Percentiles rank a stretch among this genome's conserved stretches.
Evolutionary conservation across 2,797 vertebrate species (phyloP).

Genomic region (Xyrichtys novacula): DNA sequence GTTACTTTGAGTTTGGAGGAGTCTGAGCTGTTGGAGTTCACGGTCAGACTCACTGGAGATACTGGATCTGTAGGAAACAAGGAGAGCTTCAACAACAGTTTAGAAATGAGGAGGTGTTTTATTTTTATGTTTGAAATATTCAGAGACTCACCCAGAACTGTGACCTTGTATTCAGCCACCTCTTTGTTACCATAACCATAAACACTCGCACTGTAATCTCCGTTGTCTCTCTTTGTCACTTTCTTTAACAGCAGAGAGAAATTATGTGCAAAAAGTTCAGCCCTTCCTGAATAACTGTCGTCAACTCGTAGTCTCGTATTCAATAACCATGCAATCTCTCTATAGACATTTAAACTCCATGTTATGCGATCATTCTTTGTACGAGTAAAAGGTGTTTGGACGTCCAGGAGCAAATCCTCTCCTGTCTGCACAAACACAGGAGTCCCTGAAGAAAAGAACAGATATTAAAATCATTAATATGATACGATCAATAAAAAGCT

Average conservation of each 20-base stretch:
- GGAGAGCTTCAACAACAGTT: neutral
- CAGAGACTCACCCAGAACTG: slow-evolving; percentile 52
- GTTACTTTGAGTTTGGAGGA: slow-evolving; percentile 49
- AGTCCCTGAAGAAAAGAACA: neutral
- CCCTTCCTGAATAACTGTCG: slow-evolving; percentile 1
- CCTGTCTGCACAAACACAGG: slow-evolving; percentile 15
- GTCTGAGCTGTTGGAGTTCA: neutral
- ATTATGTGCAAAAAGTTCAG: neutral
- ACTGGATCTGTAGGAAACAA: slow-evolving; percentile 27
- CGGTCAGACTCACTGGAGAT: slow-evolving; percentile 2
- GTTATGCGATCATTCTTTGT: accelerated
- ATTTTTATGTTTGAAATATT: neutral
- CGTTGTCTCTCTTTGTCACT: slow-evolving; percentile 27
- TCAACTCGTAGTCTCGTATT: no score
- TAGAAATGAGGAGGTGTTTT: no score
- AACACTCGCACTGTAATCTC: slow-evolving; percentile 1
- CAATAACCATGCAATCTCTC: neutral
- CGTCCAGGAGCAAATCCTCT: slow-evolving; percentile 27
- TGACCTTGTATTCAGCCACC: slow-evolving; percentile 3
- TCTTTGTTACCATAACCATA: accelerated
- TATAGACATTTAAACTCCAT: neutral
- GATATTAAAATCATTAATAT: neutral
- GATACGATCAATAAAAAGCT: neutral
- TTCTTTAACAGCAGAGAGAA: slow-evolving; percentile 50
- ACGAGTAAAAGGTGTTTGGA: neutral